Conservation (phyloP, 2,113 vertebrate genomes). For the Pteronura brasiliensis region DNA sequence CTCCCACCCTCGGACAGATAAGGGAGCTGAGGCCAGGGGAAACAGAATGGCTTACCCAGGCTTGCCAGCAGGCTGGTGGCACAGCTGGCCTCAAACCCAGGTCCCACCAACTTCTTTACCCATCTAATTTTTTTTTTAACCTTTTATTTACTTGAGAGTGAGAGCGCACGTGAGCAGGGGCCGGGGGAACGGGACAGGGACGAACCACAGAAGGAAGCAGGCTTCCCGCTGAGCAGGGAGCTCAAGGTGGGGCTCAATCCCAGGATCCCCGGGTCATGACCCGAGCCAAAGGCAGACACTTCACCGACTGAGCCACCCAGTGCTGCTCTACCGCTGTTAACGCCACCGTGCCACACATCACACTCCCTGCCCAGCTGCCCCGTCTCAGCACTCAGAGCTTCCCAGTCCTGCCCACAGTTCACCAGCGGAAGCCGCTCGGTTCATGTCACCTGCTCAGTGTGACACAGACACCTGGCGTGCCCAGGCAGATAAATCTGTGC, state of each 20-base stretch:
- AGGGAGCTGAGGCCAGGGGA: neutral
- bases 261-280: too few relatives aligned
- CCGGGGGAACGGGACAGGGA: too few relatives aligned
- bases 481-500: neutral
- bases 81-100: neutral
- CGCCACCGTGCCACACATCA: neutral
- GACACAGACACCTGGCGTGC: neutral
- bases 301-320: too few relatives aligned
- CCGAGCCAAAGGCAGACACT: too few relatives aligned
- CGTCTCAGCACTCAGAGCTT: neutral
- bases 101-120: neutral
- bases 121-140: too few relatives aligned
- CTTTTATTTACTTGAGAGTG: too few relatives aligned
- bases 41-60: neutral
- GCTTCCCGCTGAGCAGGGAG: too few relatives aligned
- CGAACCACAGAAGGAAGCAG: too few relatives aligned
- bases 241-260: too few relatives aligned
- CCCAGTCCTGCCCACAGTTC: neutral
- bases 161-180: too few relatives aligned
- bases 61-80: neutral
- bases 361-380: neutral
- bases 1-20: neutral
- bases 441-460: neutral
- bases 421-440: neutral
- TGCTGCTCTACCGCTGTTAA: too few relatives aligned